phyloP scores from a whole-genome alignment of 1,140 invertebrate genomes.

The Paraescarpia echinospica region DNA sequence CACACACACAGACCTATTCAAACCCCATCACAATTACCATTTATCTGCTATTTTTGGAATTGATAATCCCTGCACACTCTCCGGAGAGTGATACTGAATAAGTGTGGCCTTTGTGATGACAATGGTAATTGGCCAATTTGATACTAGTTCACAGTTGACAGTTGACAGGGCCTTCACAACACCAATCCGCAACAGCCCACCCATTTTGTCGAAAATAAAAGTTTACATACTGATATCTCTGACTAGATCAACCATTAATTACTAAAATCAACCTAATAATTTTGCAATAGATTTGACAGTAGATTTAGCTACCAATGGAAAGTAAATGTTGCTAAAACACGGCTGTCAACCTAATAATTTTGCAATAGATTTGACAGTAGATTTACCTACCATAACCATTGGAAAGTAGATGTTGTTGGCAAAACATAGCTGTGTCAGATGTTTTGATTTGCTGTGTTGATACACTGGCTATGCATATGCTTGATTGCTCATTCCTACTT shows the following conservation, averaged over 20 bases:
- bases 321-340: too few species aligned
- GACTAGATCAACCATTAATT: background rate
- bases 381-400: too few species aligned
- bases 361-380: too few species aligned
- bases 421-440: too few species aligned
- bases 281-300: too few species aligned
- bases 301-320: too few species aligned
- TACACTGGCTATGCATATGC: too few species aligned
- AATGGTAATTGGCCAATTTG: background rate
- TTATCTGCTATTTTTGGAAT: background rate
- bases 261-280: background rate
- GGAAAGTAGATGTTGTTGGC: too few species aligned
- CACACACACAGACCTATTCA: background rate
- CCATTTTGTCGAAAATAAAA: background rate
- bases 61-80: background rate
- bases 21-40: background rate
- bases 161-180: background rate
- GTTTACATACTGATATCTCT: background rate
- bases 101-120: background rate
- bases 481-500: too few species aligned
- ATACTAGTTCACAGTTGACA: background rate
- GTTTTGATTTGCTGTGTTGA: too few species aligned
- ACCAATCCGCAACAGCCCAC: background rate
- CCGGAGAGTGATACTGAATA: background rate
- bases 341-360: background rate